Percentiles rank a stretch among this genome's conserved stretches.
phyloP scores from a whole-genome alignment of 2,888 invertebrate genomes.

The Idaea aversata region DNA sequence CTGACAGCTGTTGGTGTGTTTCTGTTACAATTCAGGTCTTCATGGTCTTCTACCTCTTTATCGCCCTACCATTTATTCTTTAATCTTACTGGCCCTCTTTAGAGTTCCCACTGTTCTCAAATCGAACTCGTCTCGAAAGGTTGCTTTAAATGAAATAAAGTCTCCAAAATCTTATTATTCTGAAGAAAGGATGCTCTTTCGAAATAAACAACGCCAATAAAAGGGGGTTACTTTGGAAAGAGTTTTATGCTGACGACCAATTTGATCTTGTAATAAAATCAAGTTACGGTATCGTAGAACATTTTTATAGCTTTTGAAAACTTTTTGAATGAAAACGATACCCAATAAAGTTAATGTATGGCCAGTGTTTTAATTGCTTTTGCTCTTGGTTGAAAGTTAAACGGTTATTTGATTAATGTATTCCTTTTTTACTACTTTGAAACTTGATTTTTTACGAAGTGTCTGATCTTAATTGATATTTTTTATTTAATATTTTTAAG shows the following conservation, averaged over 20 bases:
- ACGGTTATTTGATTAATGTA: slow-evolving; percentile 2
- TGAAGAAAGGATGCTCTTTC: slow-evolving; percentile 44
- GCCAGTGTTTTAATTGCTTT: neutral
- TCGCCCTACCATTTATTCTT: neutral
- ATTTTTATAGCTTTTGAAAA: slow-evolving; percentile 36
- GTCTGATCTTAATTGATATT: neutral
- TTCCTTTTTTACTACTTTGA: neutral
- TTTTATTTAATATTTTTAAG: neutral
- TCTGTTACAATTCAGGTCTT: no score
- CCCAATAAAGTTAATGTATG: slow-evolving; percentile 13
- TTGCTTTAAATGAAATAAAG: slow-evolving; percentile 43
- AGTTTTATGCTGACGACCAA: slow-evolving; percentile 47
- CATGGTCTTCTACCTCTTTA: no score
- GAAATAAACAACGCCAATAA: slow-evolving; percentile 52
- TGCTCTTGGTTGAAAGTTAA: slow-evolving; percentile 7
- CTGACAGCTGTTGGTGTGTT: no score
- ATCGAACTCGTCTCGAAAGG: slow-evolving; percentile 11
- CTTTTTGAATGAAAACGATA: slow-evolving; percentile 13
- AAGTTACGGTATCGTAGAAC: slow-evolving; percentile 33
- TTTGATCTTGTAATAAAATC: slow-evolving; percentile 50
- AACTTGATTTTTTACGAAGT: neutral
- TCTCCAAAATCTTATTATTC: slow-evolving; percentile 49
- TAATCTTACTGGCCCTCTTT: neutral
- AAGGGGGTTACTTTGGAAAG: slow-evolving; percentile 45
- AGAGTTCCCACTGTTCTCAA: neutral